Conservation (phyloP, 2,797 vertebrate genomes). For the Poecile montanus region DNA sequence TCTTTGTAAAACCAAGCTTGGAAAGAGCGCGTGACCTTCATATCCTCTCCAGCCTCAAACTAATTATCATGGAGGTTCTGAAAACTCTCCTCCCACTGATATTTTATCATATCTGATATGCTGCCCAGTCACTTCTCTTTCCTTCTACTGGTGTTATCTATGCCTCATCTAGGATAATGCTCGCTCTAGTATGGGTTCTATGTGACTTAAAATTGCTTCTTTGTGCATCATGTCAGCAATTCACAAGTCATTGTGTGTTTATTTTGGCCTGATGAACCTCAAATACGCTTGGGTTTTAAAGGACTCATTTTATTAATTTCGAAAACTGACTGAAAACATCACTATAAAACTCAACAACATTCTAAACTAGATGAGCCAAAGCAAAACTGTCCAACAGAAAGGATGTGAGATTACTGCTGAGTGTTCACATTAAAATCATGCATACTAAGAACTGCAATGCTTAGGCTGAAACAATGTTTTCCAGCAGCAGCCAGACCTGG, state of each 20-base stretch:
- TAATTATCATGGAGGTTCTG: not conserved
- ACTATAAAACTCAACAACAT: not conserved
- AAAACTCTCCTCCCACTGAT: not conserved
- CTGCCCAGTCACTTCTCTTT: not conserved
- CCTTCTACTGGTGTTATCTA: not conserved
- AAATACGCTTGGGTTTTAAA: not conserved
- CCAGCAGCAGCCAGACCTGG: not conserved
- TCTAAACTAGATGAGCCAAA: conserved; percentile 4
- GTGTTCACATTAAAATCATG: not conserved
- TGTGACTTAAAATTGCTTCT: not conserved
- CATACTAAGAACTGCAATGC: not conserved
- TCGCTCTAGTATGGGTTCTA: not conserved
- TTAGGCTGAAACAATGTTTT: not conserved
- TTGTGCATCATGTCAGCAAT: not conserved
- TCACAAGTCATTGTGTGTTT: not conserved
- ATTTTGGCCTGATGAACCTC: not conserved
- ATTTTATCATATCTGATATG: not conserved
- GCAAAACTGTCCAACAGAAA: conserved; percentile 11
- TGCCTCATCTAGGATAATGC: not conserved
- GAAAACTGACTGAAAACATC: not conserved
- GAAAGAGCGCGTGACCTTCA: not conserved
- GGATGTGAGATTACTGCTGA: not conserved
- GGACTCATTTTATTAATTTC: not conserved
- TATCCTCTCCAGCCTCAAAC: not conserved
- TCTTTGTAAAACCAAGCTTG: not conserved